phyloP scores from a whole-genome alignment of 2,113 vertebrate genomes.

The Halcyon malimbica region DNA sequence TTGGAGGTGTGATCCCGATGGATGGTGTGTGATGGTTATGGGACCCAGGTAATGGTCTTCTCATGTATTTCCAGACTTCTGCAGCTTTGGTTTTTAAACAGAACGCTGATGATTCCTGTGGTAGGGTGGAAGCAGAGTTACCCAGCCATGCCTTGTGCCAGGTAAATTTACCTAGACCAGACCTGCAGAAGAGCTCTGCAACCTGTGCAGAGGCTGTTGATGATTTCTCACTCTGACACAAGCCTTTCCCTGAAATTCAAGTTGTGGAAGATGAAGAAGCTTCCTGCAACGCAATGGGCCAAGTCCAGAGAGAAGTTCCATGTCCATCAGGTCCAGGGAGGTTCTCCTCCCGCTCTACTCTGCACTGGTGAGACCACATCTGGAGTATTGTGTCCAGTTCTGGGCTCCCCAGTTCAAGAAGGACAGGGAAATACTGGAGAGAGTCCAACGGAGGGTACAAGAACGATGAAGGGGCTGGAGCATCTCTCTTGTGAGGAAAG shows the following conservation, averaged over 20 bases:
- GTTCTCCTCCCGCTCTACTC: too few species aligned
- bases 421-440: too few species aligned
- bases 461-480: too few species aligned
- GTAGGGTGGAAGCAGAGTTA: neutral
- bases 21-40: too few species aligned
- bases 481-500: too few species aligned
- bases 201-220: too few species aligned
- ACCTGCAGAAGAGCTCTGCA: neutral
- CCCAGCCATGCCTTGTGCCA: neutral
- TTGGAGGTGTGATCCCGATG: neutral
- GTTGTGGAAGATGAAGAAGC: neutral
- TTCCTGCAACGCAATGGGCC: neutral
- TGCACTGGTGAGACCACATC: too few species aligned
- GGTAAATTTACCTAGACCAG: neutral
- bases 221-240: neutral
- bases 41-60: accelerated
- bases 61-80: neutral
- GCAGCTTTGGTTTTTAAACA: neutral
- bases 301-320: neutral
- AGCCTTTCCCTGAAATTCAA: neutral
- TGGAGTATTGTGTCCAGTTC: too few species aligned
- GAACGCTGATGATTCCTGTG: neutral
- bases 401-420: too few species aligned
- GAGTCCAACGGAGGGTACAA: too few species aligned
- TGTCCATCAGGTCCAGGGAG: too few species aligned